Conservation (phyloP, 2,888 invertebrate species). For the Lepeophtheirus nordmannii region DNA sequence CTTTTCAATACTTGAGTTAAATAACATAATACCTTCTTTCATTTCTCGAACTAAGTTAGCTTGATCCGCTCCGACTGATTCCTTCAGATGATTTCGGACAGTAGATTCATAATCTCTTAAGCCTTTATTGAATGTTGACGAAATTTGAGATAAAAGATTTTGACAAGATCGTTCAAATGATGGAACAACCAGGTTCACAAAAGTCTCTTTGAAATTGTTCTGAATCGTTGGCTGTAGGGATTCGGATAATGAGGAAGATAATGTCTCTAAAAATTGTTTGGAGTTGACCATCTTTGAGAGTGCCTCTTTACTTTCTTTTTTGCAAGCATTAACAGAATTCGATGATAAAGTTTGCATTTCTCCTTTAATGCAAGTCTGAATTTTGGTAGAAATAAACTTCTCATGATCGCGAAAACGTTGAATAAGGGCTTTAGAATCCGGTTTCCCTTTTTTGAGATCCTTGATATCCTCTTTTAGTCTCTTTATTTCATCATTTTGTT, state of each 20-base stretch:
- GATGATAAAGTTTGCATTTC: conserved; percentile 13
- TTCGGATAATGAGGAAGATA: conserved; percentile 50
- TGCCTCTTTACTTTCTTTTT: background rate
- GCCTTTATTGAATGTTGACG: conserved; percentile 69
- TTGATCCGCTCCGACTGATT: background rate
- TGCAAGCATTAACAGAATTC: background rate
- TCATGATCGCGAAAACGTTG: background rate
- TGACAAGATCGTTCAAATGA: conserved; percentile 71
- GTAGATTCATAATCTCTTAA: conserved; percentile 65
- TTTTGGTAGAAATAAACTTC: background rate
- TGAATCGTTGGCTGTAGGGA: conserved; percentile 58
- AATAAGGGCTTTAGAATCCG: background rate
- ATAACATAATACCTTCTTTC: background rate
- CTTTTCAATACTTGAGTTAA: background rate
- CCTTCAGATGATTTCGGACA: conserved; percentile 13
- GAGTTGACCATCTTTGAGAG: conserved; percentile 28
- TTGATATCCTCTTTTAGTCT: conserved; percentile 2
- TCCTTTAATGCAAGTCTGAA: background rate
- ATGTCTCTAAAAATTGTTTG: conserved; percentile 55
- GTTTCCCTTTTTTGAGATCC: background rate
- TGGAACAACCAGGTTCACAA: conserved; percentile 60
- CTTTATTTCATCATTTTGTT: conserved; percentile 1
- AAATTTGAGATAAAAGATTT: conserved; percentile 73
- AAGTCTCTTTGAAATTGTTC: conserved; percentile 57
- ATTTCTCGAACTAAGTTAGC: conserved; percentile 1